Evolutionary conservation across 2,113 vertebrate species (phyloP).

Genomic region (Brevimyrus niger): DNA sequence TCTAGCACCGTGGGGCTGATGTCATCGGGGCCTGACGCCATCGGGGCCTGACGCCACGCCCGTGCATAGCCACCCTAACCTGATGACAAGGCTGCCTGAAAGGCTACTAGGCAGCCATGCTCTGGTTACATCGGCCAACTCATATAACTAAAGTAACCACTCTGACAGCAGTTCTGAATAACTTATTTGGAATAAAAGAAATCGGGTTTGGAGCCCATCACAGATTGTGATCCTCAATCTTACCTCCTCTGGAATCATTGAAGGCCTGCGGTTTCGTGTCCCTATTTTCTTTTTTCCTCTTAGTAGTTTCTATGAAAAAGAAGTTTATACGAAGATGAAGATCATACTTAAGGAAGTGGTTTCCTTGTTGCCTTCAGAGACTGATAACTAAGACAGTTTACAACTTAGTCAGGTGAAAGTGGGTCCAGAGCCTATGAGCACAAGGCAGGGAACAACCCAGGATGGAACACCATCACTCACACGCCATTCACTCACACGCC

Average conservation of each 20-base stretch:
- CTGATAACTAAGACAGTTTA: neutral
- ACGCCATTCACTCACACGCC: neutral
- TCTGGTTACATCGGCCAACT: neutral
- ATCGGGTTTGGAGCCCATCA: neutral
- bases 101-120: neutral
- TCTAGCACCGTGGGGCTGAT: neutral
- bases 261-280: slow-evolving; percentile 44
- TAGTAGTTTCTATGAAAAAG: slow-evolving; percentile 46
- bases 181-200: neutral
- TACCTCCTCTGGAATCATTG: slow-evolving; percentile 31
- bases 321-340: neutral
- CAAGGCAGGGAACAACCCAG: neutral
- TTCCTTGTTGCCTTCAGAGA: neutral
- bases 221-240: neutral
- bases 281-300: slow-evolving; percentile 45
- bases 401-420: neutral
- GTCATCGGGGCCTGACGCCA: neutral
- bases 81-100: neutral
- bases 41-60: neutral
- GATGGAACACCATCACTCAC: neutral
- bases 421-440: neutral
- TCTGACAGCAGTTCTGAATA: neutral
- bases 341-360: neutral
- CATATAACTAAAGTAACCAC: neutral
- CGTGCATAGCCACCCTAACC: neutral